Evolutionary conservation across 2,797 vertebrate genomes (phyloP).

Genomic region (Siniperca scherzeri): DNA sequence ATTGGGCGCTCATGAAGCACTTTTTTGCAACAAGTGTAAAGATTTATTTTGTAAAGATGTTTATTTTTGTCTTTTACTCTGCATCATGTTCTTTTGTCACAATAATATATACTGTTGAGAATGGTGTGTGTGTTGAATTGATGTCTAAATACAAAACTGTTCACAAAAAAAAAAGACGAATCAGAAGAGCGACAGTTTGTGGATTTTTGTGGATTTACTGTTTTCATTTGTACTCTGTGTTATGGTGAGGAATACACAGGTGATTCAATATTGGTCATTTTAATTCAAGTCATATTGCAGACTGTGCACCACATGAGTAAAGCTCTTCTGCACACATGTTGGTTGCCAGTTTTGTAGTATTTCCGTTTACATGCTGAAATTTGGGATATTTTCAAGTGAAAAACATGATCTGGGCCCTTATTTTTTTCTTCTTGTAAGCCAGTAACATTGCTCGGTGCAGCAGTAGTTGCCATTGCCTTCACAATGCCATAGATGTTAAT

Average conservation of each 20-base stretch:
- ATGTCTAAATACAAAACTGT: slow-evolving; percentile 60
- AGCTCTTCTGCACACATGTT: slow-evolving; percentile 27
- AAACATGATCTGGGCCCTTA: slow-evolving; percentile 14
- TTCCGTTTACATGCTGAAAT: slow-evolving; percentile 55
- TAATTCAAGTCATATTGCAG: slow-evolving; percentile 37
- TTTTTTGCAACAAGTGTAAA: slow-evolving; percentile 86
- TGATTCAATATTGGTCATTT: slow-evolving; percentile 43
- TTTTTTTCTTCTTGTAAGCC: slow-evolving; percentile 27
- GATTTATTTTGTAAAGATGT: slow-evolving; percentile 83
- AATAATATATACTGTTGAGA: slow-evolving; percentile 76
- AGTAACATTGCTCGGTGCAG: slow-evolving; percentile 44
- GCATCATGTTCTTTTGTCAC: slow-evolving; percentile 78
- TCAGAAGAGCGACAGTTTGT: slow-evolving; percentile 21
- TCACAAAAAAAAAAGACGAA: slow-evolving; percentile 24
- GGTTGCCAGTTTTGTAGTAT: slow-evolving; percentile 35
- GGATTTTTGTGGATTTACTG: slow-evolving; percentile 31
- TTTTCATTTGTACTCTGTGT: slow-evolving; percentile 48
- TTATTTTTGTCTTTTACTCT: slow-evolving; percentile 82
- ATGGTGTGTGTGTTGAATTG: slow-evolving; percentile 60
- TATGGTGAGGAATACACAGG: slow-evolving; percentile 22
- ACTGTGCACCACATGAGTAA: slow-evolving; percentile 33
- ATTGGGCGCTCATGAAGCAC: slow-evolving; percentile 83
- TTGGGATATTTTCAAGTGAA: slow-evolving; percentile 40
- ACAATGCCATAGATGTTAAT: slow-evolving; percentile 24
- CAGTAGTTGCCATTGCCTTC: slow-evolving; percentile 33